phyloP scores from a whole-genome alignment of 2,797 vertebrate species.

The Malurus leucopterus region DNA sequence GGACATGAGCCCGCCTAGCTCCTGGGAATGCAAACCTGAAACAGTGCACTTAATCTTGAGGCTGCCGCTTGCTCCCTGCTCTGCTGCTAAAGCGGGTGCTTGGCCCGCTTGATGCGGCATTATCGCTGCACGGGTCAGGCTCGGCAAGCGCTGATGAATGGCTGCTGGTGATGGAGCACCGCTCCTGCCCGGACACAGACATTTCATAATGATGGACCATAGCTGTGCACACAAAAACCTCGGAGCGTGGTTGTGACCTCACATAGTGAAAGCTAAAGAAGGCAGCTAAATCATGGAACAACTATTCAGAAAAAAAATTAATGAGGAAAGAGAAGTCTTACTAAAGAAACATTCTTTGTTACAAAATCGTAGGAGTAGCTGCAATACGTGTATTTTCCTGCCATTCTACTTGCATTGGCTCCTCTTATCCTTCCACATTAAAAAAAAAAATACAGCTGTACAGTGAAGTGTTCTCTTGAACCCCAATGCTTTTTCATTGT shows the following conservation, averaged over 20 bases:
- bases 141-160: conserved; percentile 89
- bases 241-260: conserved; percentile 72
- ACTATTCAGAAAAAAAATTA: neutral
- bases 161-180: conserved; percentile 88
- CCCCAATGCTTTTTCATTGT: neutral
- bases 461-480: neutral
- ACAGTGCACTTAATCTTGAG: conserved; percentile 95
- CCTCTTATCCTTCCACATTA: neutral
- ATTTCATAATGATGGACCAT: conserved; percentile 93
- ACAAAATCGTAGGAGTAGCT: neutral
- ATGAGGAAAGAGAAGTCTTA: neutral
- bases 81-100: conserved; percentile 92
- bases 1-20: conserved; percentile 87
- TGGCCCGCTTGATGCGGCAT: conserved; percentile 97
- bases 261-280: neutral
- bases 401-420: neutral
- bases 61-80: conserved; percentile 90
- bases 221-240: conserved; percentile 79
- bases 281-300: neutral
- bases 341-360: neutral
- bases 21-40: conserved; percentile 92
- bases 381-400: neutral
- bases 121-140: conserved; percentile 96
- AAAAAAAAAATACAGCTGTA: neutral
- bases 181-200: conserved; percentile 89